Conservation (phyloP, 2,888 invertebrate species). For the Pristionchus fissidentatus region DNA sequence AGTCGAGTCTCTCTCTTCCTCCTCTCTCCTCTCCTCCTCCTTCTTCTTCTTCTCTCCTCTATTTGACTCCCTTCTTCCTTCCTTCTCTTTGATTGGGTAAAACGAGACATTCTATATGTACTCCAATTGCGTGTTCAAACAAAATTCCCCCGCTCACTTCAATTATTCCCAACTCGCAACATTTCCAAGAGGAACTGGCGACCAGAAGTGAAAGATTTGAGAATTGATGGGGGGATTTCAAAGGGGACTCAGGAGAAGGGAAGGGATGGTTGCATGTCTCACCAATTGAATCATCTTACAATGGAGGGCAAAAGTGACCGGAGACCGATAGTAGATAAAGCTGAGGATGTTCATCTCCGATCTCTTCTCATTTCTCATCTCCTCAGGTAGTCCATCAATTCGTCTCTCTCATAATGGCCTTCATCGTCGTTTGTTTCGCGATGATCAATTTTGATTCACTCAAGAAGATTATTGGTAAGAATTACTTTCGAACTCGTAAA, state of each 20-base stretch:
- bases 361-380: too few species aligned
- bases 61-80: background rate
- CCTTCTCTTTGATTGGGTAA: slow-evolving; percentile 3
- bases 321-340: too few species aligned
- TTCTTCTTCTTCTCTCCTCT: background rate
- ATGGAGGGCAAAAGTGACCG: too few species aligned
- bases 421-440: slow-evolving; percentile 66
- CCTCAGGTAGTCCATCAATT: slow-evolving; percentile 69
- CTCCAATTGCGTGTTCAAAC: background rate
- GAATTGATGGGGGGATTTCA: background rate
- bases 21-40: background rate
- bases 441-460: slow-evolving; percentile 68
- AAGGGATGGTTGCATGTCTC: too few species aligned
- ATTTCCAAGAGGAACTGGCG: background rate
- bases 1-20: background rate
- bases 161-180: background rate
- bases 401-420: slow-evolving; percentile 70
- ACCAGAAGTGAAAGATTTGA: background rate
- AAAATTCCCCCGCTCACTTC: background rate
- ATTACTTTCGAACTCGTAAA: background rate
- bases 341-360: too few species aligned
- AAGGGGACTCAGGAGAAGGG: too few species aligned
- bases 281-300: too few species aligned
- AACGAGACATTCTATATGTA: background rate
- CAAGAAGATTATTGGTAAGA: slow-evolving; percentile 66